A percentile compares a stretch with the other conserved stretches of the same genome.
phyloP scores from a whole-genome alignment of 2,113 vertebrate genomes.

The Chaenogobius annularis region DNA sequence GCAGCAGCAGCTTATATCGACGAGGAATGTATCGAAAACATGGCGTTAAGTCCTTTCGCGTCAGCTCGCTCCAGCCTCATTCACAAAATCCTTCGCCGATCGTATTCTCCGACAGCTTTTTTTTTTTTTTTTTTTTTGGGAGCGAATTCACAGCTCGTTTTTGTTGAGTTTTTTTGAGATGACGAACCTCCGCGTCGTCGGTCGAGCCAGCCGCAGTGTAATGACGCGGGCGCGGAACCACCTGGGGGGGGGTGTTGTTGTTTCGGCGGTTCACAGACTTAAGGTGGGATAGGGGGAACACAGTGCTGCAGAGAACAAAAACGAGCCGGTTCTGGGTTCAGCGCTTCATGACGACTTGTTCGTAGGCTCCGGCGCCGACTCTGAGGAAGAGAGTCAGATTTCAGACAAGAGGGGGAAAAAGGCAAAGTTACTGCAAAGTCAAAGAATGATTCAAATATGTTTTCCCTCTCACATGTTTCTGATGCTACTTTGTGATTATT shows the following conservation, averaged over 20 bases:
- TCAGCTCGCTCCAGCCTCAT: not conserved
- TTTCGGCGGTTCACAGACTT: conserved; percentile 12
- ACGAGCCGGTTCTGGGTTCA: conserved; percentile 39
- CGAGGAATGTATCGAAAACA: conserved; percentile 63
- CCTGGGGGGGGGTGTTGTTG: conserved; percentile 40
- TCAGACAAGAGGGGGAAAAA: not conserved
- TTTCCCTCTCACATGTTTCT: too few species aligned
- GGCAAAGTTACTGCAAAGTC: too few species aligned
- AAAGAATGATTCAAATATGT: too few species aligned
- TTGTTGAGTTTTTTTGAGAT: not conserved
- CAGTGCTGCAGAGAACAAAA: conserved; percentile 37
- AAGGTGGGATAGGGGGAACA: too few species aligned
- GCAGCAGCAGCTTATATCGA: conserved; percentile 23
- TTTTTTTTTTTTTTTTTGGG: too few species aligned
- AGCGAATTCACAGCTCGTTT: not conserved
- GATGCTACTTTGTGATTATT: too few species aligned
- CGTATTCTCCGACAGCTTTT: not conserved
- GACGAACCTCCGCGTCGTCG: not conserved
- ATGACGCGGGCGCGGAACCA: conserved; percentile 24
- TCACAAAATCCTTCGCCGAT: not conserved
- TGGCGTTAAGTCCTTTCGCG: conserved; percentile 11
- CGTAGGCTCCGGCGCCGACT: conserved; percentile 90
- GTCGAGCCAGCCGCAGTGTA: conserved; percentile 18
- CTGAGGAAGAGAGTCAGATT: conserved; percentile 61
- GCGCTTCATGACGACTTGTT: conserved; percentile 91